These are phyloP conservation scores for Spermophilus dauricus DNA, from an alignment of 2,113 vertebrate species.

Conservation along the genomic window DNA sequence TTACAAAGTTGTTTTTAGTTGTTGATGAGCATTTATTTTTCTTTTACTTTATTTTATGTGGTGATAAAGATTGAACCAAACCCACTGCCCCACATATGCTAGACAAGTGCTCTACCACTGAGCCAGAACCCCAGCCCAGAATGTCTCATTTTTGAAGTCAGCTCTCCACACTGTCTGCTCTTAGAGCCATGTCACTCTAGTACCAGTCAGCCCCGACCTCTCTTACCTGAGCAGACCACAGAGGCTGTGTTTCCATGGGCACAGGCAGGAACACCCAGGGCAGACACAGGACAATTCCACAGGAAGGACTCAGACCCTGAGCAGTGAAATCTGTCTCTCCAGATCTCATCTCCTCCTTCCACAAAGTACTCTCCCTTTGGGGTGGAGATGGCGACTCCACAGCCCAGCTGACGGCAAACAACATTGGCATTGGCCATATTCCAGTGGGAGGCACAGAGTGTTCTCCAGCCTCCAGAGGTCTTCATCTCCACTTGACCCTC, in stretches of 20 bases:
- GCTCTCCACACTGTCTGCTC: neutral
- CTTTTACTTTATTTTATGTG: too few species aligned
- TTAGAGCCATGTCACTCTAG: neutral
- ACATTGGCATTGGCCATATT: neutral
- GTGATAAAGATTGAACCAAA: fast-evolving
- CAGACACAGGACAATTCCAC: slow-evolving; percentile 26
- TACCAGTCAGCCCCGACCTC: neutral
- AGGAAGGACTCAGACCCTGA: neutral
- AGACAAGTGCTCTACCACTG: too few species aligned
- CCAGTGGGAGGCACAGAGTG: slow-evolving; percentile 72
- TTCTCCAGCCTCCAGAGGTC: slow-evolving; percentile 33
- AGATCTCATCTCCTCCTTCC: neutral
- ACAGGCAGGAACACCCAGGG: slow-evolving; percentile 46
- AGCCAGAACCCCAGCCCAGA: neutral
- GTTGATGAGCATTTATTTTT: too few species aligned
- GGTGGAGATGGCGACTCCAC: neutral
- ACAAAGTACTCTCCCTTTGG: neutral
- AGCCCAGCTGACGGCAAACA: neutral
- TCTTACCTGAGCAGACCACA: slow-evolving; percentile 77
- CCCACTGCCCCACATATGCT: too few species aligned
- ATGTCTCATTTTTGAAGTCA: neutral
- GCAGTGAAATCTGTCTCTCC: slow-evolving; percentile 66
- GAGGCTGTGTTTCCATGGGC: neutral
- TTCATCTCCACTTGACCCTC: slow-evolving; percentile 58
- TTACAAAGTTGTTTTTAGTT: too few species aligned